These are phyloP conservation scores for Spilarctia lutea DNA, from an alignment of 2,888 invertebrate genomes.

Conservation along the genomic window DNA sequence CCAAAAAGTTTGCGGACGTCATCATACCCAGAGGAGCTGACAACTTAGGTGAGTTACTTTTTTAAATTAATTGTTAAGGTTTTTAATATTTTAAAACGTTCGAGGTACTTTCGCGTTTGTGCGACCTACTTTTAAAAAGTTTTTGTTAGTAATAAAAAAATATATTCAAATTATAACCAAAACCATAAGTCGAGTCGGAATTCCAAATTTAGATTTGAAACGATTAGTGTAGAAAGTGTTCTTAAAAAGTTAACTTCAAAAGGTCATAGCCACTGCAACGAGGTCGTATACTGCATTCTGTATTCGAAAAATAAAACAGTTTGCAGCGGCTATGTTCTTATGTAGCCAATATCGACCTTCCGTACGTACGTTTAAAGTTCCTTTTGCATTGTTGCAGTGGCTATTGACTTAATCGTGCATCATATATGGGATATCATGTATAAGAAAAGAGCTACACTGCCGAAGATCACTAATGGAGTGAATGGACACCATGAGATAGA, in stretches of 20 bases:
- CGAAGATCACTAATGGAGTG: conserved; percentile 71
- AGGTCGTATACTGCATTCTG: conserved; percentile 55
- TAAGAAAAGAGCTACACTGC: conserved; percentile 73
- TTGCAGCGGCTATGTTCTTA: conserved; percentile 87
- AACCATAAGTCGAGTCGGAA: background rate
- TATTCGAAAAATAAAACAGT: conserved; percentile 48
- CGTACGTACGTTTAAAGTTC: conserved; percentile 44
- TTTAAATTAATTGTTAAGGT: background rate
- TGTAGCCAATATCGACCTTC: conserved; percentile 67
- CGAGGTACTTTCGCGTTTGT: background rate
- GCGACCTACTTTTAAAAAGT: background rate
- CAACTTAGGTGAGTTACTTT: conserved; percentile 92
- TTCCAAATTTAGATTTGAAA: conserved; percentile 1
- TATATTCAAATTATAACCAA: no score
- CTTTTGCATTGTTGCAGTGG: conserved; percentile 94
- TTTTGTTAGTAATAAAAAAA: background rate
- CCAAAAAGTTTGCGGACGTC: conserved; percentile 99
- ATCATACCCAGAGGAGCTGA: conserved; percentile 99
- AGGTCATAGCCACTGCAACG: conserved; percentile 86
- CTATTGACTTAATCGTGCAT: conserved; percentile 99
- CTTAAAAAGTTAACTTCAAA: conserved; percentile 66
- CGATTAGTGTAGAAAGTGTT: conserved; percentile 10
- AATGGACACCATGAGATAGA: conserved; percentile 75
- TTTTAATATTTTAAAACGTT: background rate
- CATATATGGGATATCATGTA: conserved; percentile 99